phyloP scores from a whole-genome alignment of 2,797 vertebrate species.

The Kryptolebias ocellatus region DNA sequence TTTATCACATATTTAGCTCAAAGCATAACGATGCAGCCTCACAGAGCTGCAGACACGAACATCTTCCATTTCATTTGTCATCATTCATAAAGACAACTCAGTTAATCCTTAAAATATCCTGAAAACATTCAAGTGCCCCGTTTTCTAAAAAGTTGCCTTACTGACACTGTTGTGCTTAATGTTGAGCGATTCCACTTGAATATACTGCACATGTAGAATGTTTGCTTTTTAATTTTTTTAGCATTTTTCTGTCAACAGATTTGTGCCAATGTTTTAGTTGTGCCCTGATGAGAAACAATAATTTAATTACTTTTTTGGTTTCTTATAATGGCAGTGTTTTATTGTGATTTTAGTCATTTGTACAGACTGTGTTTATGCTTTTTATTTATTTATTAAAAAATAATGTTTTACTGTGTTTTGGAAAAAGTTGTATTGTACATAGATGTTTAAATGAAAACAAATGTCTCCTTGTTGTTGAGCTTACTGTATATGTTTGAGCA shows the following conservation, averaged over 20 bases:
- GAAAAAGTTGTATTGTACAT: slow-evolving; percentile 52
- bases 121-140: slow-evolving; percentile 6
- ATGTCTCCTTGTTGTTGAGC: slow-evolving; percentile 24
- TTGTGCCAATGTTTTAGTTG: slow-evolving; percentile 55
- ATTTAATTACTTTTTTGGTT: slow-evolving; percentile 33
- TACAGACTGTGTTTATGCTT: slow-evolving; percentile 51
- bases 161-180: slow-evolving; percentile 14
- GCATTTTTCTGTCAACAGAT: slow-evolving; percentile 23
- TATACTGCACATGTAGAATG: slow-evolving; percentile 26
- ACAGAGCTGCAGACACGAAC: neutral
- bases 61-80: neutral
- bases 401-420: slow-evolving; percentile 48
- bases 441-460: slow-evolving; percentile 33
- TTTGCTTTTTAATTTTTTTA: slow-evolving; percentile 27
- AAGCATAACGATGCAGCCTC: neutral
- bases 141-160: slow-evolving; percentile 19
- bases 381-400: slow-evolving; percentile 71
- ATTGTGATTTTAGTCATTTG: slow-evolving; percentile 43
- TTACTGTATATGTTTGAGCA: slow-evolving; percentile 3
- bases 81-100: neutral
- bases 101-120: neutral
- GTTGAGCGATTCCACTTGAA: slow-evolving; percentile 49
- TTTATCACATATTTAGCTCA: slow-evolving; percentile 13
- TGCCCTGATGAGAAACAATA: slow-evolving; percentile 15
- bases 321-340: slow-evolving; percentile 37